phyloP scores from a whole-genome alignment of 2,888 invertebrate genomes.

The Nematopogon swammerdamellus region DNA sequence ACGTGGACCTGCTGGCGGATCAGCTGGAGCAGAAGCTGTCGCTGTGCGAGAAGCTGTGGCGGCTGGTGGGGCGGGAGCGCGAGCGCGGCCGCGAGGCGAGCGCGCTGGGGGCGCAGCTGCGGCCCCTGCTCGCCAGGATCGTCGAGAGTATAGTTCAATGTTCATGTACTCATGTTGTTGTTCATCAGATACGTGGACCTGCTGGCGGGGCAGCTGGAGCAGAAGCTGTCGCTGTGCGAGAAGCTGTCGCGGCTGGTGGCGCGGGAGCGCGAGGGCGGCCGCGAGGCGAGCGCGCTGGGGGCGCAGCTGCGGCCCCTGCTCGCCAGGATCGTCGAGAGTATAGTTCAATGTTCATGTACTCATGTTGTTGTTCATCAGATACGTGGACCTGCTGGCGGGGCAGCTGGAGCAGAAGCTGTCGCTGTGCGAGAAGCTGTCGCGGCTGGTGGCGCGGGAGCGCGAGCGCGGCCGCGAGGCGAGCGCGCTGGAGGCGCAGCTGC shows the following conservation, averaged over 20 bases:
- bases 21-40: slow-evolving; percentile 75
- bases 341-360: too few species aligned
- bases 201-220: slow-evolving; percentile 70
- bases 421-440: slow-evolving; percentile 71
- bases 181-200: slow-evolving; percentile 77
- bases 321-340: slow-evolving; percentile 63
- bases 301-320: slow-evolving; percentile 62
- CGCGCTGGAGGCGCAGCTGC: slow-evolving; percentile 60
- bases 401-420: slow-evolving; percentile 75
- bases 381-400: slow-evolving; percentile 76
- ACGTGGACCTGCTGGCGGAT: slow-evolving; percentile 76
- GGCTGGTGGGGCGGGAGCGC: slow-evolving; percentile 56
- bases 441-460: slow-evolving; percentile 56
- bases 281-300: slow-evolving; percentile 60
- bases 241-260: slow-evolving; percentile 66
- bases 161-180: too few species aligned
- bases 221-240: slow-evolving; percentile 71
- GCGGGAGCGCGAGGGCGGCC: slow-evolving; percentile 56
- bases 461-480: slow-evolving; percentile 58
- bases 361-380: too few species aligned
- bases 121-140: slow-evolving; percentile 64
- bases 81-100: slow-evolving; percentile 58
- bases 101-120: slow-evolving; percentile 60
- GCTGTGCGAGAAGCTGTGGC: slow-evolving; percentile 71
- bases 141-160: too few species aligned